These are phyloP conservation scores for Ceratothoa steindachneri DNA, from an alignment of 2,888 invertebrate genomes.

Conservation along the genomic window DNA sequence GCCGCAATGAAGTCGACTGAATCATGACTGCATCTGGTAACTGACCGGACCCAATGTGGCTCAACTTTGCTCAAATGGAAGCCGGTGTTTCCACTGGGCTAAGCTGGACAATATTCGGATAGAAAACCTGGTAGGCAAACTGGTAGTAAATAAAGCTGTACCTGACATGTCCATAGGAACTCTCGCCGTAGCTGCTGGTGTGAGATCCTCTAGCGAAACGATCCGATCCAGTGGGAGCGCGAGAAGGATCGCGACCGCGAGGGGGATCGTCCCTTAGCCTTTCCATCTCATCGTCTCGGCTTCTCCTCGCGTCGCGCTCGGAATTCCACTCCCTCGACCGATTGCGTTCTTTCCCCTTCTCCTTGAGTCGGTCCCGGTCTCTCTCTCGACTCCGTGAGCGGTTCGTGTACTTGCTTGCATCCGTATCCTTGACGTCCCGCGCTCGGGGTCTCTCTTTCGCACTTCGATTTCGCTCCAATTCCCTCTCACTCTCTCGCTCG, in stretches of 20 bases:
- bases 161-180: too few species aligned
- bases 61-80: too few species aligned
- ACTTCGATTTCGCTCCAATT: background rate
- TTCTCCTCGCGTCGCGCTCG: background rate
- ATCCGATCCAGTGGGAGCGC: background rate
- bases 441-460: background rate
- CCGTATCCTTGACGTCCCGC: background rate
- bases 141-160: too few species aligned
- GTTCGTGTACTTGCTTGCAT: background rate
- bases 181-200: background rate
- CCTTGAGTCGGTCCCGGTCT: background rate
- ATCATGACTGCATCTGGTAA: too few species aligned
- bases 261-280: background rate
- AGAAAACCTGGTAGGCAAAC: too few species aligned
- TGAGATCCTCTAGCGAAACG: background rate
- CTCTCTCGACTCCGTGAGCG: background rate
- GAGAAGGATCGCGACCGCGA: background rate
- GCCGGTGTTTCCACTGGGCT: too few species aligned
- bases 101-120: too few species aligned
- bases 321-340: background rate
- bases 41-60: too few species aligned
- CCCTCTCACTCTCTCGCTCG: background rate
- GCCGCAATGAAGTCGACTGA: too few species aligned
- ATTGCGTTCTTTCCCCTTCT: background rate
- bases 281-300: background rate